Percentiles rank a stretch among this genome's conserved stretches.
Conservation (phyloP, 2,888 invertebrate genomes). For the Brassicogethes aeneus region DNA sequence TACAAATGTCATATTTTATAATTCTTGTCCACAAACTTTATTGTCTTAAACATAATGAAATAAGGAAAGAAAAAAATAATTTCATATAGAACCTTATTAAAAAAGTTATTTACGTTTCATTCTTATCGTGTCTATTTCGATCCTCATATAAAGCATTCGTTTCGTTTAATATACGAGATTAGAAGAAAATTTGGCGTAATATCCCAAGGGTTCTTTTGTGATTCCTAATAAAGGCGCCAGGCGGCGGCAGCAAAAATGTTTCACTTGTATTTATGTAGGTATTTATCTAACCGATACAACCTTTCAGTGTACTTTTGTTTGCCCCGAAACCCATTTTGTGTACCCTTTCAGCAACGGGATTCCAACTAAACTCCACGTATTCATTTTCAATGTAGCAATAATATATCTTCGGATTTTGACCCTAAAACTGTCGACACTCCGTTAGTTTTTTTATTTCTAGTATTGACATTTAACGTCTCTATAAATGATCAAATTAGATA, state of each 20-base stretch:
- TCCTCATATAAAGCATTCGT: too few species aligned
- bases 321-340: background rate
- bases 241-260: conserved; percentile 3
- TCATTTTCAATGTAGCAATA: background rate
- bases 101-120: too few species aligned
- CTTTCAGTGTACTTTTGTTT: background rate
- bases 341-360: background rate
- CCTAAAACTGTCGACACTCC: background rate
- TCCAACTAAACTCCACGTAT: background rate
- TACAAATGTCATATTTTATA: too few species aligned
- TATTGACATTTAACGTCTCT: too few species aligned
- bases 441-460: background rate
- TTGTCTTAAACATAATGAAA: too few species aligned
- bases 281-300: conserved; percentile 5
- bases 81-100: too few species aligned
- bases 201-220: background rate
- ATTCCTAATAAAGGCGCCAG: background rate
- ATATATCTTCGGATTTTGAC: background rate
- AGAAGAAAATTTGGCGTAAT: too few species aligned
- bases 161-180: too few species aligned
- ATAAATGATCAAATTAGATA: too few species aligned
- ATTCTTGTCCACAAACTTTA: too few species aligned
- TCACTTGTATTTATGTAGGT: conserved; percentile 5
- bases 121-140: too few species aligned
- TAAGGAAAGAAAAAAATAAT: too few species aligned